Percentiles rank a stretch among this genome's conserved stretches.
Conservation (phyloP, 2,888 invertebrate genomes). For the Pyrocoelia pectoralis region DNA sequence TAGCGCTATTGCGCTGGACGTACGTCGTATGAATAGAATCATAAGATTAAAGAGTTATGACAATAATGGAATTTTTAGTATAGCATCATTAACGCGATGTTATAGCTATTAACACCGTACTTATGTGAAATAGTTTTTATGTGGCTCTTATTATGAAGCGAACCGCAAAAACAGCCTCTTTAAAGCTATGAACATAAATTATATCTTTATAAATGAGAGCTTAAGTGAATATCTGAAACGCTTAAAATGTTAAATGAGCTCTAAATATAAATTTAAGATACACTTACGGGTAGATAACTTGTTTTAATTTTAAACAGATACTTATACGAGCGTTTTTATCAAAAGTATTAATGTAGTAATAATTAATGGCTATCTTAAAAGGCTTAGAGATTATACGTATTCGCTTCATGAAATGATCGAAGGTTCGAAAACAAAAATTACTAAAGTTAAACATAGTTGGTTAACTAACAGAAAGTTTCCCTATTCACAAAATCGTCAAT, state of each 20-base stretch:
- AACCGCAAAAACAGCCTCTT: background rate
- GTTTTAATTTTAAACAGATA: background rate
- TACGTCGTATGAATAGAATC: too few relatives aligned
- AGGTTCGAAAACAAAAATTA: background rate
- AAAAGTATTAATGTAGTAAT: background rate
- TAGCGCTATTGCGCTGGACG: too few relatives aligned
- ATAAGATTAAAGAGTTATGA: too few relatives aligned
- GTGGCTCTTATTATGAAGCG: too few relatives aligned
- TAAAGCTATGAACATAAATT: background rate
- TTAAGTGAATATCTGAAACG: background rate
- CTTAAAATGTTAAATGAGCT: background rate
- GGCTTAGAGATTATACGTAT: background rate
- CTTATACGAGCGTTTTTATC: too few relatives aligned
- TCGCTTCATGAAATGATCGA: background rate
- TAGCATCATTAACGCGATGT: too few relatives aligned
- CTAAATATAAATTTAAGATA: background rate
- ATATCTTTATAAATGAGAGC: background rate
- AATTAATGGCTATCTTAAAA: slow-evolving; percentile 4
- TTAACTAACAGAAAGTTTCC: slow-evolving; percentile 2
- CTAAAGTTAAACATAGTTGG: background rate
- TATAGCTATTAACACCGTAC: too few relatives aligned
- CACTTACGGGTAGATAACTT: background rate
- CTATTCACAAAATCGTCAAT: slow-evolving; percentile 12
- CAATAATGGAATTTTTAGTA: too few relatives aligned
- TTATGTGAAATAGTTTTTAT: too few relatives aligned